Conservation (phyloP, 2,888 invertebrate genomes). For the Mesoligia furuncula region DNA sequence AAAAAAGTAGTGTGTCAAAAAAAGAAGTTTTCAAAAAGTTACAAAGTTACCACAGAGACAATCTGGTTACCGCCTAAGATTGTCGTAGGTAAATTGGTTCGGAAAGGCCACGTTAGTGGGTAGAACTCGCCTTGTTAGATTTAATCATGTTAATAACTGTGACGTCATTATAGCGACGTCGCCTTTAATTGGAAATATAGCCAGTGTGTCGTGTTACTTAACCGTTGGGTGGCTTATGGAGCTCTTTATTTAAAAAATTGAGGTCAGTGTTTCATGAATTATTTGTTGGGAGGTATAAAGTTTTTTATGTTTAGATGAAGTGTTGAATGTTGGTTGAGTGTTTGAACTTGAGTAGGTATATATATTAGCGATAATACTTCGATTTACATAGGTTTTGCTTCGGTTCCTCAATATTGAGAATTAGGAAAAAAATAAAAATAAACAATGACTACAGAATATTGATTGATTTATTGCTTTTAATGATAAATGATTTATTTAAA, state of each 20-base stretch:
- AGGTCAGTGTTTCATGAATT: not conserved
- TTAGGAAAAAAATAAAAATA: not conserved
- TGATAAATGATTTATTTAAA: not conserved
- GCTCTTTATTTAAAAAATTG: constrained; percentile 11
- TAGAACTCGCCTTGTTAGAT: constrained; percentile 42
- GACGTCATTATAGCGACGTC: constrained; percentile 47
- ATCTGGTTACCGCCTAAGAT: constrained; percentile 33
- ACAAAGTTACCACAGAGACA: not conserved
- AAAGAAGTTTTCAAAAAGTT: not conserved
- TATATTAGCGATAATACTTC: not conserved
- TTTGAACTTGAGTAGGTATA: not conserved
- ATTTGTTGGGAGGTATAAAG: not conserved
- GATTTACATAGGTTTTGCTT: not conserved
- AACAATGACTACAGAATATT: not conserved
- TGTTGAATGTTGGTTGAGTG: not conserved
- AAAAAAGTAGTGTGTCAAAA: not conserved
- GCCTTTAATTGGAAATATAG: constrained; percentile 39
- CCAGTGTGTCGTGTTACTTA: constrained; percentile 31
- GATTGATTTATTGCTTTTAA: not conserved
- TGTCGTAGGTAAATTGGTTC: constrained; percentile 41
- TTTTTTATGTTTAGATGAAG: not conserved
- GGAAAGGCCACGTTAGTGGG: constrained; percentile 48
- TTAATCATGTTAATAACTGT: constrained; percentile 58
- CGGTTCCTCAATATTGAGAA: not conserved
- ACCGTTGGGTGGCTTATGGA: constrained; percentile 12